Evolutionary conservation across 2,797 vertebrate species (phyloP).

Genomic region (Falco cherrug): DNA sequence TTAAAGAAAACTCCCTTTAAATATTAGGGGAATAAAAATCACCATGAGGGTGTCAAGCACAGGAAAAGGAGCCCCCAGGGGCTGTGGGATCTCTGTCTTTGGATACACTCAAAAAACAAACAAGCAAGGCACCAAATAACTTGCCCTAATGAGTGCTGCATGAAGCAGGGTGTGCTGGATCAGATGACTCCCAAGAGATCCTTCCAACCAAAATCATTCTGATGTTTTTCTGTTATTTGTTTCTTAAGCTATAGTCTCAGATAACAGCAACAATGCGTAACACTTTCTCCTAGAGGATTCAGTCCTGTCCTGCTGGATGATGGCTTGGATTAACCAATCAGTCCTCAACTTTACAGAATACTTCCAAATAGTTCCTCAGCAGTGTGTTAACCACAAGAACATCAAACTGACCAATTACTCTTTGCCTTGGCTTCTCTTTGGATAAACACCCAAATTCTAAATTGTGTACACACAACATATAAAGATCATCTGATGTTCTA

Average conservation of each 20-base stretch:
- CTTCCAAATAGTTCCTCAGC: background rate
- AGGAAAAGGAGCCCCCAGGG: background rate
- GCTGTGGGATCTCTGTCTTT: background rate
- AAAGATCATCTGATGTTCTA: background rate
- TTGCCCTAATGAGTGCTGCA: background rate
- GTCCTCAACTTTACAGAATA: background rate
- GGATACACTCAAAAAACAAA: background rate
- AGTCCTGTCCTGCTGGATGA: background rate
- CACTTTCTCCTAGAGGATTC: background rate
- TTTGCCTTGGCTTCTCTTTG: background rate
- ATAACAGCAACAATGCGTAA: background rate
- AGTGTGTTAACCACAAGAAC: background rate
- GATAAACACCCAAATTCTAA: background rate
- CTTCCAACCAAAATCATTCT: background rate
- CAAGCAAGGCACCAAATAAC: background rate
- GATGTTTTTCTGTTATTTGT: background rate
- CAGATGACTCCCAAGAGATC: background rate
- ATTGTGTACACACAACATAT: background rate
- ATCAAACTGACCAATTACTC: background rate
- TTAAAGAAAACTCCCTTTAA: background rate
- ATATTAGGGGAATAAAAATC: background rate
- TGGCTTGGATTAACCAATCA: background rate
- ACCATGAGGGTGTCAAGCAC: background rate
- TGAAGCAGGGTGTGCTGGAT: too few species aligned
- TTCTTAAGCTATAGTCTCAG: background rate